Base-by-base conservation (phyloP, 1,140 invertebrate genomes). In the Aphis craccivora region DNA sequence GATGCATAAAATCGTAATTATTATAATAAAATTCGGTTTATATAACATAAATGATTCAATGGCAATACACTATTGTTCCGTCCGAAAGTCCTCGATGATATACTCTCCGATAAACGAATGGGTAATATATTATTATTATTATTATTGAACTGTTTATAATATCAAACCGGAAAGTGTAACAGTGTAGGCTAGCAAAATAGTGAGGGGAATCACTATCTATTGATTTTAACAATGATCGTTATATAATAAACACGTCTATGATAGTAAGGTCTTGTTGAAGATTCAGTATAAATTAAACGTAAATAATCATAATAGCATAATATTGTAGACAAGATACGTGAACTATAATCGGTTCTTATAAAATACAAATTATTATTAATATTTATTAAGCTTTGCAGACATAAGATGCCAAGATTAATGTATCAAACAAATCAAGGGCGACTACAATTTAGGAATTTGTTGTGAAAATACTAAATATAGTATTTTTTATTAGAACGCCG, bases 151-250 rank as follows among this genome's bases (percentile, higher is more conserved):
- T 18, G 23, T 86, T 43, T 45, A 86, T 40, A 89, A 53, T 55
- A 90, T 35, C 37, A 25, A 76, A 91, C 90, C 55, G 40, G 90
- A 91, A 91, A 91, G 90, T 91, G 90, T 76, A 91, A 91, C 90
- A 76, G 53, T 67, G 90, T 67, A 76, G 55, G 90, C 86, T 18
- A 87, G 22, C 43, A 30, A n/a, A 91, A 45, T 22, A n/a, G 90
- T 30, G 53, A 43, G 37, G 55, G 60, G 30, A 67, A 60, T 40
- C 43, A 18, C n/a, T 87, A 11, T 87, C n/a, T 87, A 11, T 87
- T 87, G 43, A 30, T 48, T 87, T n/a, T 48, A 87, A 48, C 43
- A 87, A 87, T 48, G 30, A 35, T 30, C 43, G 30, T 48, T 87
- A 87, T 30, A n/a, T 48, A 87, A 45, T 25, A 30, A 48, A 84